Base-by-base conservation (phyloP, 2,797 vertebrate species). In the Zenarchopterus dispar region DNA sequence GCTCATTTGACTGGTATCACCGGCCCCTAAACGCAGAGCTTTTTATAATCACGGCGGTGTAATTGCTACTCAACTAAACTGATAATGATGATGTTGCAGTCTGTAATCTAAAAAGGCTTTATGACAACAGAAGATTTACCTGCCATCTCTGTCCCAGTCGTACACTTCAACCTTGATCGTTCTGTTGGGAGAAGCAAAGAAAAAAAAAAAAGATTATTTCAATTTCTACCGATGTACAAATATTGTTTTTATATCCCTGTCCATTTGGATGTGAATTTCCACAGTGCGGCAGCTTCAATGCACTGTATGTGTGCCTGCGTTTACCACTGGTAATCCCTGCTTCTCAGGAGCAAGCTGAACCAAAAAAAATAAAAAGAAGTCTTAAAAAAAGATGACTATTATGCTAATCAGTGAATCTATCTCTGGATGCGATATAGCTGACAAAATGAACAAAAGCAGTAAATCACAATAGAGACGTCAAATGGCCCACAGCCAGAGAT, bases 111-210 rank as follows among this genome's bases (percentile, higher is more conserved):
- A 45, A 56, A 6, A 7, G 18, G 17, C 23, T 42, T 5, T 36
- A 9, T 8, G 3, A 52, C 3, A 42, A 44, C 1, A 31, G 10
- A 76, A 17, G 17, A 69, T 77, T 90, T 94, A 96, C 95, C 95
- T 93, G 91, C 95, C 95, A 53, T 96, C 95, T 94, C 95, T 92
- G 84, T 96, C 95, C 95, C 95, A 96, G 74, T 96, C 95, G 53
- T 96, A 95, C n/a, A 95, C 94, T 79, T 96, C 95, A 6, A 95
- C 81, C 85, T 96, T 95, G 82, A 96, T 95, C 31, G 95, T 94
- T 91, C 95, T 96, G 92, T 74, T 62, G 57, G 55, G 72, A 89
- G 8, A 84, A 6, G 28, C 0, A 85, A 4, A 78, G 62, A 3
- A 28, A 19, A 21, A 0, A 47, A 19, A 39, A 24, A 52, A 5